A percentile compares a stretch with the other conserved stretches of the same genome.
These are phyloP conservation scores for Drosophila lacertosa DNA, from an alignment of 1,140 invertebrate genomes.

Conservation along the genomic window DNA sequence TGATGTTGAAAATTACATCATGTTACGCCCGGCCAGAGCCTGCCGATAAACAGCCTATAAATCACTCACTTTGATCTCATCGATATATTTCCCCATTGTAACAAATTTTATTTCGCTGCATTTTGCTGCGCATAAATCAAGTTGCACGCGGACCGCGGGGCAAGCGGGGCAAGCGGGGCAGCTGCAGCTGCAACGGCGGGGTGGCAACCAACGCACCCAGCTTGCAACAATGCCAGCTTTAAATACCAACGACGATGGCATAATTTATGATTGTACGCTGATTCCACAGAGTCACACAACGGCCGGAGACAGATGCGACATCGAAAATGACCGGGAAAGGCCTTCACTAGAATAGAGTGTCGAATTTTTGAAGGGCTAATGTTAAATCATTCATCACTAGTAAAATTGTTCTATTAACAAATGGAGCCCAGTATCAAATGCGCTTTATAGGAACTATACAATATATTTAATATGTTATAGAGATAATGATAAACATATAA, in stretches of 20 bases:
- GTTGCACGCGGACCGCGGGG: slow-evolving; percentile 14
- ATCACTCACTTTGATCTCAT: slow-evolving; percentile 74
- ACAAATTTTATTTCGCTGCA: slow-evolving; percentile 70
- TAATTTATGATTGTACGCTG: slow-evolving; percentile 66
- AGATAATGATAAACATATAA: too few relatives aligned
- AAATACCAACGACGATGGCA: slow-evolving; percentile 54
- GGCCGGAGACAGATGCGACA: slow-evolving; percentile 72
- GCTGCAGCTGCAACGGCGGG: not conserved
- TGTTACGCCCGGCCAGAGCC: slow-evolving; percentile 25
- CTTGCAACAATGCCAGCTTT: slow-evolving; percentile 65
- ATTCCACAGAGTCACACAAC: slow-evolving; percentile 44
- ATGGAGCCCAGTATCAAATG: too few relatives aligned
- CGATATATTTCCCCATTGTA: slow-evolving; percentile 69
- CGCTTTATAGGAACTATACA: too few relatives aligned
- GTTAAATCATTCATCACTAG: not conserved
- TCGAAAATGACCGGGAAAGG: slow-evolving; percentile 49
- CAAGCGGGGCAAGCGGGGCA: too few relatives aligned
- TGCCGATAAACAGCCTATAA: slow-evolving; percentile 70
- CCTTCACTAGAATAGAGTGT: slow-evolving; percentile 15
- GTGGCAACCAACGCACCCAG: slow-evolving; percentile 12
- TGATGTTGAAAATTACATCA: slow-evolving; percentile 57
- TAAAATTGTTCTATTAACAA: not conserved
- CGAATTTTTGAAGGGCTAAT: slow-evolving; percentile 7
- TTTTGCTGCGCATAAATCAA: slow-evolving; percentile 69
- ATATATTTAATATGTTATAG: too few relatives aligned